phyloP scores from a whole-genome alignment of 2,888 invertebrate genomes.

The Brachylomia viminalis region DNA sequence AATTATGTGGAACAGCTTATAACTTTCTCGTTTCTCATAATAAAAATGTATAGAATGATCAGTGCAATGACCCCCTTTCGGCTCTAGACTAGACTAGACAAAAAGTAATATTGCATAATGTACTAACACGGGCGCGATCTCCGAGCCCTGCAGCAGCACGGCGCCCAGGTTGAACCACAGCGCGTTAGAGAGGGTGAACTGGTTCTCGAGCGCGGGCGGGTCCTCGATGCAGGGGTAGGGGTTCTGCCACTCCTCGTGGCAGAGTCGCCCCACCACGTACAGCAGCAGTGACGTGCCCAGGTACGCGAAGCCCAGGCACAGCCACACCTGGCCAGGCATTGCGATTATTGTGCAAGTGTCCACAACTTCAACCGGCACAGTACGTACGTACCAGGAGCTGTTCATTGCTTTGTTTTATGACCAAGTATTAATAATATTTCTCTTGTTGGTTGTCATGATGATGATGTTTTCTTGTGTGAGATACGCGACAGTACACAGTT shows the following conservation, averaged over 20 bases:
- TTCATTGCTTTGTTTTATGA: not conserved
- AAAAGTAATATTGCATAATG: not conserved
- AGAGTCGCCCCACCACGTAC: slow-evolving; percentile 95
- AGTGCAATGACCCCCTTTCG: not conserved
- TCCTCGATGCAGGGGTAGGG: slow-evolving; percentile 96
- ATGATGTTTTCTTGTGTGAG: not conserved
- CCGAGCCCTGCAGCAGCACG: slow-evolving; percentile 96
- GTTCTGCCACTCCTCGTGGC: slow-evolving; percentile 97
- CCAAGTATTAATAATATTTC: not conserved
- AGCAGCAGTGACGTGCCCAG: slow-evolving; percentile 94
- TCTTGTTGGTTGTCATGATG: not conserved
- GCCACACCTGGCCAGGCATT: slow-evolving; percentile 92
- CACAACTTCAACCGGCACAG: not conserved
- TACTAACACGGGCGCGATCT: slow-evolving; percentile 96
- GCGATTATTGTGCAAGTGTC: not conserved
- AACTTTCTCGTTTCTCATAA: not conserved
- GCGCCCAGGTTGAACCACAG: slow-evolving; percentile 97
- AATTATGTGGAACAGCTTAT: not conserved
- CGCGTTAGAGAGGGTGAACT: slow-evolving; percentile 95
- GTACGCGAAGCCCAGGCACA: slow-evolving; percentile 95
- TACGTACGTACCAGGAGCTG: not conserved
- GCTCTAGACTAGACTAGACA: not conserved
- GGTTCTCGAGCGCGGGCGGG: slow-evolving; percentile 95
- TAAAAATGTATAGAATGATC: not conserved
- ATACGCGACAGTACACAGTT: not conserved